Evolutionary conservation across 2,797 vertebrate species (phyloP).

Genomic region (Morelia viridis): DNA sequence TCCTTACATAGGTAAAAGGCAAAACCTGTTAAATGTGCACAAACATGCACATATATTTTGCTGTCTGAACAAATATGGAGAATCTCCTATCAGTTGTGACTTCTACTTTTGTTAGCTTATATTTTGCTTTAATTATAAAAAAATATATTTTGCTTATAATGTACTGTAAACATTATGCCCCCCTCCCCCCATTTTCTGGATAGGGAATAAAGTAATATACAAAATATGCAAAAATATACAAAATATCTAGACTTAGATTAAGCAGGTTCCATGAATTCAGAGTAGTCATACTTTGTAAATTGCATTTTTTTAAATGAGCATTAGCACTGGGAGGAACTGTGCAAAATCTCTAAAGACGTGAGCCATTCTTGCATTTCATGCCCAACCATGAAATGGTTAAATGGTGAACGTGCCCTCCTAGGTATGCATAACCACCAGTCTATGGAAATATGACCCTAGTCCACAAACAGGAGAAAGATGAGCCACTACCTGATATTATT

Average conservation of each 20-base stretch:
- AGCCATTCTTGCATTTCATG: background rate
- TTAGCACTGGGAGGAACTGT: background rate
- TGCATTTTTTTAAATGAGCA: background rate
- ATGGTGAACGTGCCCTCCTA: background rate
- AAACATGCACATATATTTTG: background rate
- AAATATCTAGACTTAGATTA: background rate
- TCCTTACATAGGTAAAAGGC: background rate
- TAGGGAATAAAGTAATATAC: background rate
- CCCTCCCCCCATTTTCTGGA: background rate
- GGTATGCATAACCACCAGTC: background rate
- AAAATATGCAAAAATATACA: no score
- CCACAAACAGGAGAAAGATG: background rate
- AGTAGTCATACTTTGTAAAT: background rate
- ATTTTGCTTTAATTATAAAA: no score
- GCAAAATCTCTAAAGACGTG: background rate
- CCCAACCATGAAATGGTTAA: background rate
- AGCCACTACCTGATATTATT: background rate
- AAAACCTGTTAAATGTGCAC: background rate
- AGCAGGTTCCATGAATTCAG: background rate
- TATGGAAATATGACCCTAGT: background rate
- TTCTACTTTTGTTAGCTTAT: background rate
- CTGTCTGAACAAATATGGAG: background rate
- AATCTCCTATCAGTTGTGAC: background rate
- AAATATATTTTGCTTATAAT: no score
- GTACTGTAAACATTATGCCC: background rate